phyloP scores from a whole-genome alignment of 2,113 vertebrate genomes.

The Leptobrachium leishanense region DNA sequence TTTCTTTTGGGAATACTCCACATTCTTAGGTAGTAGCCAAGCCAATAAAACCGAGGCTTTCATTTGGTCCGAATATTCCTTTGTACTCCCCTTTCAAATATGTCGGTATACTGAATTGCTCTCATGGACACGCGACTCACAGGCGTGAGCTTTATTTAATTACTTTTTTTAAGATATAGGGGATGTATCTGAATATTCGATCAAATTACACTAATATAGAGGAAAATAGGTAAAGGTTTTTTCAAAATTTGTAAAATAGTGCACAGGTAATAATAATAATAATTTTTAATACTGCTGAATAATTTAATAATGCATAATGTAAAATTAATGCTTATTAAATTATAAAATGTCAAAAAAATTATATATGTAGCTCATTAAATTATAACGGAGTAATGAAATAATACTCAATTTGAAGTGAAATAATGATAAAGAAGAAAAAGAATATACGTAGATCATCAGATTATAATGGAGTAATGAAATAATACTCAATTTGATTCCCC shows the following conservation, averaged over 20 bases:
- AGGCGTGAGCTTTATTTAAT: not conserved
- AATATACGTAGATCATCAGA: too few relatives aligned
- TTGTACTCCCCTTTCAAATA: constrained; percentile 37
- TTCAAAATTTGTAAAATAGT: too few relatives aligned
- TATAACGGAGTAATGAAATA: too few relatives aligned
- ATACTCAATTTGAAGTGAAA: too few relatives aligned
- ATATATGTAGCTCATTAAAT: too few relatives aligned
- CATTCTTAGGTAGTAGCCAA: not conserved
- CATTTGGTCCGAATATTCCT: constrained; percentile 43
- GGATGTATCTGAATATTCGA: constrained; percentile 19
- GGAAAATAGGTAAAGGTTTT: not conserved
- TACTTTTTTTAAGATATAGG: constrained; percentile 28
- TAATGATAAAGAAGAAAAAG: too few relatives aligned
- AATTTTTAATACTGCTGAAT: not conserved
- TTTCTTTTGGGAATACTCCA: constrained; percentile 54
- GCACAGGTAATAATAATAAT: too few relatives aligned
- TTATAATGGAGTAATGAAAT: too few relatives aligned
- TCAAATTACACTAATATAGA: constrained; percentile 24
- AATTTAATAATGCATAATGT: not conserved
- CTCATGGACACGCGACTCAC: constrained; percentile 37
- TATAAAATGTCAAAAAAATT: not conserved
- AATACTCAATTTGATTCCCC: too few relatives aligned
- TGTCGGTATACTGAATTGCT: constrained; percentile 52
- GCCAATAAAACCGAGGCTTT: not conserved
- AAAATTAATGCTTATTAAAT: too few relatives aligned